A percentile compares a stretch with the other conserved stretches of the same genome.
These are phyloP conservation scores for Osmoderma eremita DNA, from an alignment of 2,888 invertebrate species.

Conservation along the genomic window DNA sequence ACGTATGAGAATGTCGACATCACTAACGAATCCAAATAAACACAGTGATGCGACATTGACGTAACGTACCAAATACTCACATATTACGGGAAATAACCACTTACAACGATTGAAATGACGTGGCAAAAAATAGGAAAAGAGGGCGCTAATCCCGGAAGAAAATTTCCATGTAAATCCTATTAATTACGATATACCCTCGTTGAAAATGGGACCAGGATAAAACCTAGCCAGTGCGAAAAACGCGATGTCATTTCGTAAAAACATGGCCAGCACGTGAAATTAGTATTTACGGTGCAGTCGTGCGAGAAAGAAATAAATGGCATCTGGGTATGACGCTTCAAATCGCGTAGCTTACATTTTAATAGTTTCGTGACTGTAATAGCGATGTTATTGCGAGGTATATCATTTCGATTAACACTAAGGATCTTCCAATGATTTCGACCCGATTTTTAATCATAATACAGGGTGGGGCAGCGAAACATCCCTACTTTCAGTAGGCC, in stretches of 20 bases:
- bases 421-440: not conserved
- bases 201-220: not conserved
- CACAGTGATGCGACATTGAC: too few species aligned
- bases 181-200: not conserved
- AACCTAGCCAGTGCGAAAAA: not conserved
- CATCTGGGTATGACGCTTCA: not conserved
- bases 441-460: too few species aligned
- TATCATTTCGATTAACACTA: conserved; percentile 5
- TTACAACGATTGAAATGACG: not conserved
- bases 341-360: conserved; percentile 16
- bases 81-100: too few species aligned
- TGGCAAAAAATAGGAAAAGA: not conserved
- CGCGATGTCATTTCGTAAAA: conserved; percentile 6
- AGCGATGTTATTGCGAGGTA: not conserved
- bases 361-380: conserved; percentile 25
- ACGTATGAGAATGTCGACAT: too few species aligned
- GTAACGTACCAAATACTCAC: not conserved
- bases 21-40: too few species aligned
- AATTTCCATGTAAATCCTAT: not conserved
- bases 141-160: not conserved
- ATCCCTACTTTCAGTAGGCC: too few species aligned
- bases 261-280: conserved; percentile 6
- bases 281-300: conserved; percentile 18
- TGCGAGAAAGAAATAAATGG: conserved; percentile 9
- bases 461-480: too few species aligned